Evolutionary conservation across 2,113 vertebrate species (phyloP).

Genomic region (Ceyx melanurus): DNA sequence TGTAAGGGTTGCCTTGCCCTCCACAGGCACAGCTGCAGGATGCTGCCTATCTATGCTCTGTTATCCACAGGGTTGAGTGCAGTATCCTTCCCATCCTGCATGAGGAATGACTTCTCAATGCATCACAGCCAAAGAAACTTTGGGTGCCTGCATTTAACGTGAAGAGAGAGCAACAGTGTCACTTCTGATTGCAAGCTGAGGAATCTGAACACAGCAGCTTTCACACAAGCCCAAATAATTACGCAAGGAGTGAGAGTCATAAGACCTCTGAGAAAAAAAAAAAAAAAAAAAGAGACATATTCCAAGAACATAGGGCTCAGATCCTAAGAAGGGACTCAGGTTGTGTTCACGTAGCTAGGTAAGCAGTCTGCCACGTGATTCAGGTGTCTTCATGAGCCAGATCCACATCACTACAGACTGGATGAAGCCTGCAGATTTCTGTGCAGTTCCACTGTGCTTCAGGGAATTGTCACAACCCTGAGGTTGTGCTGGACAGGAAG

Average conservation of each 20-base stretch:
- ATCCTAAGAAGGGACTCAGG: not conserved
- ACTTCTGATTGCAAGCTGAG: not conserved
- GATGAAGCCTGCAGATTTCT: not conserved
- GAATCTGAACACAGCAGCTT: not conserved
- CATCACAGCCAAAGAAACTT: not conserved
- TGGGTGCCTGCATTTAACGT: not conserved
- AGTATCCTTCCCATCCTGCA: not conserved
- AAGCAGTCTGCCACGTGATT: not conserved
- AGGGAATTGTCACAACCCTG: not conserved
- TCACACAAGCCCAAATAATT: not conserved
- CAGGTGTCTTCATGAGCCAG: not conserved
- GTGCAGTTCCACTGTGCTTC: fast-evolving
- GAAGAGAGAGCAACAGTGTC: not conserved
- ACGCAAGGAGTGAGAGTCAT: not conserved
- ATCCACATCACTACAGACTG: not conserved
- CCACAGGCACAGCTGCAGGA: not conserved
- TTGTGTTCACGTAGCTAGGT: not conserved
- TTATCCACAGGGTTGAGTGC: fast-evolving
- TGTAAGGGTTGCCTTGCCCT: not conserved
- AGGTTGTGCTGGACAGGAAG: not conserved
- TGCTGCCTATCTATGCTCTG: not conserved
- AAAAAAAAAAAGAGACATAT: not conserved
- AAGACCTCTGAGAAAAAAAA: not conserved
- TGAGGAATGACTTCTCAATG: not conserved
- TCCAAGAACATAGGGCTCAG: not conserved